Conservation (phyloP, 2,888 invertebrate genomes). For the Thymelicus acteon region DNA sequence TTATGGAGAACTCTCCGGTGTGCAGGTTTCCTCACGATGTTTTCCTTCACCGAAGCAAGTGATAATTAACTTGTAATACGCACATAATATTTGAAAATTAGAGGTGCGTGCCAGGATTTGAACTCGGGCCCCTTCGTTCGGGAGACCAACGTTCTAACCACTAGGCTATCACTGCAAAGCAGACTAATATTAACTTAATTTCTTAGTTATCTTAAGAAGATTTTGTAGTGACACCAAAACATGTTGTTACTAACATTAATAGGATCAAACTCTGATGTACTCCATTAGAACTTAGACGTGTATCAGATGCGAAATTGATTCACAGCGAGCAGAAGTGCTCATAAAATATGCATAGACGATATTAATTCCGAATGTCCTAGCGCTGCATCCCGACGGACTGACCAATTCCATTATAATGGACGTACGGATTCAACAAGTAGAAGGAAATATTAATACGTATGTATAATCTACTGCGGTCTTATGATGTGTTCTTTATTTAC, state of each 20-base stretch:
- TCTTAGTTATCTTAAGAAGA: too few species aligned
- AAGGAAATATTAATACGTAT: neutral
- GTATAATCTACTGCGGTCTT: neutral
- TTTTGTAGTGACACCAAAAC: neutral
- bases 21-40: too few species aligned
- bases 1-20: too few species aligned
- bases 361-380: constrained; percentile 27
- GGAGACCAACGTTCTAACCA: too few species aligned
- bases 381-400: constrained; percentile 14
- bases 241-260: neutral
- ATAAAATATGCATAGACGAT: constrained; percentile 28
- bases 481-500: too few species aligned
- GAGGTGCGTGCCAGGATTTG: too few species aligned
- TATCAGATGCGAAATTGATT: constrained; percentile 6
- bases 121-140: too few species aligned
- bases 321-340: constrained; percentile 9
- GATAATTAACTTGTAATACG: too few species aligned
- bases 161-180: too few species aligned
- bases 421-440: constrained; percentile 21
- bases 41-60: too few species aligned
- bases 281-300: neutral
- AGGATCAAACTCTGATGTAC: neutral
- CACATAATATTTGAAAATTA: too few species aligned
- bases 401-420: constrained; percentile 17
- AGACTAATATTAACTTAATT: too few species aligned